phyloP scores from a whole-genome alignment of 2,113 vertebrate species.

The Calonectris borealis region DNA sequence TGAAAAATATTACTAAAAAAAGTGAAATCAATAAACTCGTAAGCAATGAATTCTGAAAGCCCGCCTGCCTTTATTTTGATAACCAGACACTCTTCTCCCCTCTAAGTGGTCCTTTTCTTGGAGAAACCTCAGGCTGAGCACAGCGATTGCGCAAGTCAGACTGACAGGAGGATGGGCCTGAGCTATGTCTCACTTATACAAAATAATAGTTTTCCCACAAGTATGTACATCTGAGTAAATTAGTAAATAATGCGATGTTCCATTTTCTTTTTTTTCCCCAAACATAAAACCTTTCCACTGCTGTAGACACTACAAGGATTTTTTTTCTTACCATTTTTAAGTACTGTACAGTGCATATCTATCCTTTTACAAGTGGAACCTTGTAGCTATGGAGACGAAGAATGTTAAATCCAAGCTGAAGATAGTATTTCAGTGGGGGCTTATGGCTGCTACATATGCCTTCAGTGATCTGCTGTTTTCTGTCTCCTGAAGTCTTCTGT shows the following conservation, averaged over 20 bases:
- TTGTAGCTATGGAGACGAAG: constrained; percentile 71
- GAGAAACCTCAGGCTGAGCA: background rate
- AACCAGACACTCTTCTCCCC: background rate
- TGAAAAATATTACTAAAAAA: background rate
- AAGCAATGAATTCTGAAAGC: background rate
- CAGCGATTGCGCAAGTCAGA: background rate
- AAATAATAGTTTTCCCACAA: background rate
- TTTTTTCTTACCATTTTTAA: background rate
- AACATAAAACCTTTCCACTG: background rate
- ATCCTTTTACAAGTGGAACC: constrained; percentile 50
- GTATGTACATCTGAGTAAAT: background rate
- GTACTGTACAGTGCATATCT: background rate
- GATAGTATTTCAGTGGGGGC: constrained; percentile 29
- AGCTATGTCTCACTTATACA: background rate
- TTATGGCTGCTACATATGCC: background rate
- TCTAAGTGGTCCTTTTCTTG: background rate
- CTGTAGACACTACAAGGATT: background rate
- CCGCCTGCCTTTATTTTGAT: background rate
- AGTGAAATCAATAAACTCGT: background rate
- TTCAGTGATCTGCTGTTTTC: background rate
- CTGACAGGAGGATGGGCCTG: background rate
- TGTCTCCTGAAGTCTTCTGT: background rate
- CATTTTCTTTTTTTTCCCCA: background rate
- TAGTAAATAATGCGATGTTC: background rate
- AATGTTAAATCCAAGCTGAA: constrained; percentile 45